A percentile compares a stretch with the other conserved stretches of the same genome.
Evolutionary conservation across 2,113 vertebrate genomes (phyloP).

Genomic region (Emydocephalus ijimae): DNA sequence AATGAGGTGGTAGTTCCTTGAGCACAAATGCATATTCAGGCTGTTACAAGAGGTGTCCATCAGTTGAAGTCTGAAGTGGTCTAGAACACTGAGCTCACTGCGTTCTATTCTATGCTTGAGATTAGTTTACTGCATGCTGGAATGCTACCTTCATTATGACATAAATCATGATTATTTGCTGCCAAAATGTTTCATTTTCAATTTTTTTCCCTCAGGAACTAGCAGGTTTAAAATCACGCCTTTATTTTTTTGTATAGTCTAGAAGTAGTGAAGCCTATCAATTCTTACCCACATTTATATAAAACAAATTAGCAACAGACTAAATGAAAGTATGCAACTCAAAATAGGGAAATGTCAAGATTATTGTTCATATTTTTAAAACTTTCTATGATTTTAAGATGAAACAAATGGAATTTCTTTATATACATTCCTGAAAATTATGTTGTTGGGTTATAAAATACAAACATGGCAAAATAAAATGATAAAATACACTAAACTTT

Average conservation of each 20-base stretch:
- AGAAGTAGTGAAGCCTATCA: background rate
- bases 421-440: background rate
- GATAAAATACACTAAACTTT: background rate
- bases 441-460: background rate
- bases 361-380: background rate
- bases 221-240: background rate
- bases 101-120: background rate
- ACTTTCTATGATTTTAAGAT: background rate
- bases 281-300: background rate
- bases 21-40: background rate
- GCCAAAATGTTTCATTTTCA: background rate
- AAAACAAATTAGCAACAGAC: background rate
- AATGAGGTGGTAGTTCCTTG: background rate
- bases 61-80: background rate
- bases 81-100: background rate
- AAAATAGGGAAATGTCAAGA: background rate
- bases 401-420: background rate
- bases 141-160: conserved; percentile 12
- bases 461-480: background rate
- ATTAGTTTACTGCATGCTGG: background rate
- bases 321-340: background rate
- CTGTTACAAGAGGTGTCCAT: background rate
- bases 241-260: background rate
- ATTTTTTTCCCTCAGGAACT: background rate
- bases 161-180: background rate